A percentile compares a stretch with the other conserved stretches of the same genome.
Evolutionary conservation across 2,113 vertebrate species (phyloP).

Genomic region (Xenus cinereus): DNA sequence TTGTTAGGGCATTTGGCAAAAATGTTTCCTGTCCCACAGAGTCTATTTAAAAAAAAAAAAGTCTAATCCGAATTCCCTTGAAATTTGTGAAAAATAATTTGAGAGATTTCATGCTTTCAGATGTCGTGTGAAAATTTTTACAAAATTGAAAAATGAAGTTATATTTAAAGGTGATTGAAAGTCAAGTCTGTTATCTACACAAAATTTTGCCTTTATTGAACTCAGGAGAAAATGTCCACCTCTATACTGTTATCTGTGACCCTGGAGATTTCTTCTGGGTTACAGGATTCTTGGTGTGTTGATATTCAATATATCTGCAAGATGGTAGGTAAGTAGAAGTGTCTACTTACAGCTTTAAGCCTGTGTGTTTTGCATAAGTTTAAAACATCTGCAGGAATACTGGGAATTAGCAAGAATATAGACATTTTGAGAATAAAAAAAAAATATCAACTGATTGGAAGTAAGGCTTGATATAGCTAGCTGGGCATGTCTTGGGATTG

Average conservation of each 20-base stretch:
- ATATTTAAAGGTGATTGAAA: background rate
- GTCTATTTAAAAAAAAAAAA: background rate
- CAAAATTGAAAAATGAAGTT: background rate
- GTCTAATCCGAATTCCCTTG: background rate
- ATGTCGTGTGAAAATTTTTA: background rate
- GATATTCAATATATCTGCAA: background rate
- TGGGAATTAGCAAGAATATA: background rate
- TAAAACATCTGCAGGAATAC: background rate
- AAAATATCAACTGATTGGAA: background rate
- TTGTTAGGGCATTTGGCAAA: background rate
- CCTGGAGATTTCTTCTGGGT: background rate
- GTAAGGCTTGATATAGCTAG: background rate
- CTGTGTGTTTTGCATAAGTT: background rate
- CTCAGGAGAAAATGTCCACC: background rate
- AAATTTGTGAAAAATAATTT: background rate
- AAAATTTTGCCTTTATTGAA: background rate
- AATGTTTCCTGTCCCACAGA: background rate
- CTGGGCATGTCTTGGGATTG: background rate
- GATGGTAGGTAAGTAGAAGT: background rate
- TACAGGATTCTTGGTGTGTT: background rate
- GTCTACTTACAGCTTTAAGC: background rate
- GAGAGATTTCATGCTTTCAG: background rate
- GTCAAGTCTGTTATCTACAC: background rate
- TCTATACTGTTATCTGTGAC: background rate
- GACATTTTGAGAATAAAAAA: background rate